Conservation (phyloP, 2,797 vertebrate species). For the Periophthalmus magnuspinnatus region DNA sequence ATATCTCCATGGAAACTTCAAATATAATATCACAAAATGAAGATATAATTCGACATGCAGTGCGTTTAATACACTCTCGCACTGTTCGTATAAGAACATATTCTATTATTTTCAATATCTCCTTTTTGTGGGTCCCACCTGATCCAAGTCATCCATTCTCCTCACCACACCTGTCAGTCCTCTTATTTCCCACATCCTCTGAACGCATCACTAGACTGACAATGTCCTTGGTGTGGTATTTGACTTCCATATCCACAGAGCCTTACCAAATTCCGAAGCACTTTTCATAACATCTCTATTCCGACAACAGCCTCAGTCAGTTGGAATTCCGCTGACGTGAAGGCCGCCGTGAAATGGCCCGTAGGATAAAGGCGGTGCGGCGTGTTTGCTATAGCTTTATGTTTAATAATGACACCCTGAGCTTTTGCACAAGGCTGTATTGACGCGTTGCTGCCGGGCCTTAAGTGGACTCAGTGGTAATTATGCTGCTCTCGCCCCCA, state of each 20-base stretch:
- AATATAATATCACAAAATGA: too few species aligned
- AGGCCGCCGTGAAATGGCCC: conserved; percentile 25
- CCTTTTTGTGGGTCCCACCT: too few species aligned
- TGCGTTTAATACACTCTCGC: too few species aligned
- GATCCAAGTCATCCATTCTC: neutral
- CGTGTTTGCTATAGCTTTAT: conserved; percentile 26
- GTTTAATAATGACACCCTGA: conserved; percentile 30
- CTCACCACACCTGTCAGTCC: neutral
- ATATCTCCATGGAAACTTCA: too few species aligned
- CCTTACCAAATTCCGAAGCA: neutral
- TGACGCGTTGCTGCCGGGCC: conserved; percentile 7
- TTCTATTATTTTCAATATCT: too few species aligned
- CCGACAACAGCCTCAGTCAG: neutral
- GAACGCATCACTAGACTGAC: neutral
- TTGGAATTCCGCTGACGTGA: conserved; percentile 14
- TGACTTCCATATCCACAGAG: neutral
- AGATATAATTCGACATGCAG: too few species aligned
- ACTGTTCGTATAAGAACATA: too few species aligned
- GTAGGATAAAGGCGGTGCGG: conserved; percentile 24
- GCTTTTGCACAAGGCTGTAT: conserved; percentile 18
- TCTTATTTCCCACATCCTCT: neutral
- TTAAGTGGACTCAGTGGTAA: conserved; percentile 17
- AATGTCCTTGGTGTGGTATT: neutral
- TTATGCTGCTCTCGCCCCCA: conserved; percentile 27
- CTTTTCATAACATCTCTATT: neutral